Evolutionary conservation across 1,140 invertebrate species (phyloP).

Genomic region (Archivesica marissinica): DNA sequence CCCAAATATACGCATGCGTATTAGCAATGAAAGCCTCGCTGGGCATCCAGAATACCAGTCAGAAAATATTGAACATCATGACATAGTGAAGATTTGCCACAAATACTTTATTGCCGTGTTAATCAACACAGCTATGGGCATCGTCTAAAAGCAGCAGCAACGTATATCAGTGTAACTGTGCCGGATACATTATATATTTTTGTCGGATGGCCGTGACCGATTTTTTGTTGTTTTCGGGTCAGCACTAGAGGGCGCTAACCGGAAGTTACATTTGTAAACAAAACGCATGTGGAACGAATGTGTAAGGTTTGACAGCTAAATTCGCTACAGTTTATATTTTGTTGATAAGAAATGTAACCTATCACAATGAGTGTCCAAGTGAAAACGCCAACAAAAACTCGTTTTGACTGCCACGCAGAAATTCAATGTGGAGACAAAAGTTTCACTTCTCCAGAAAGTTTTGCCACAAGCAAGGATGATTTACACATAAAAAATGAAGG

Average conservation of each 20-base stretch:
- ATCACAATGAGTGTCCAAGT: constrained; percentile 77
- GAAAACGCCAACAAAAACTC: constrained; percentile 75
- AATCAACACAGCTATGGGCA: background rate
- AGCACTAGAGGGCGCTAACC: constrained; percentile 49
- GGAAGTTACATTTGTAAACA: constrained; percentile 59
- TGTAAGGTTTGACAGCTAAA: background rate
- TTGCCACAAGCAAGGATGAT: constrained; percentile 32
- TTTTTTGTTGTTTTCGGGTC: constrained; percentile 37
- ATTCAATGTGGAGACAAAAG: constrained; percentile 74
- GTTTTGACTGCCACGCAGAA: constrained; percentile 71
- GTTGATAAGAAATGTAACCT: background rate
- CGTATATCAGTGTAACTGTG: background rate
- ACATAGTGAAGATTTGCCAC: background rate
- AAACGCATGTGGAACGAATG: constrained; percentile 18
- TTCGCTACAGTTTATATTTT: background rate
- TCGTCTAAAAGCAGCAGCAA: background rate
- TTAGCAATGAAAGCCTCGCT: constrained; percentile 1
- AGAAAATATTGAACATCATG: background rate
- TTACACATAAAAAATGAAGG: constrained; percentile 31
- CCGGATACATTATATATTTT: background rate
- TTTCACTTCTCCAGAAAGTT: constrained; percentile 47
- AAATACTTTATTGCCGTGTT: background rate
- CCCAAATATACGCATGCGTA: constrained; percentile 38
- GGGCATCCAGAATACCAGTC: background rate
- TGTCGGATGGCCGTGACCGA: background rate